Evolutionary conservation across 2,113 vertebrate species (phyloP), one percentile per base, ranked within the genome.

Genomic region (Isichthys henryi): DNA sequence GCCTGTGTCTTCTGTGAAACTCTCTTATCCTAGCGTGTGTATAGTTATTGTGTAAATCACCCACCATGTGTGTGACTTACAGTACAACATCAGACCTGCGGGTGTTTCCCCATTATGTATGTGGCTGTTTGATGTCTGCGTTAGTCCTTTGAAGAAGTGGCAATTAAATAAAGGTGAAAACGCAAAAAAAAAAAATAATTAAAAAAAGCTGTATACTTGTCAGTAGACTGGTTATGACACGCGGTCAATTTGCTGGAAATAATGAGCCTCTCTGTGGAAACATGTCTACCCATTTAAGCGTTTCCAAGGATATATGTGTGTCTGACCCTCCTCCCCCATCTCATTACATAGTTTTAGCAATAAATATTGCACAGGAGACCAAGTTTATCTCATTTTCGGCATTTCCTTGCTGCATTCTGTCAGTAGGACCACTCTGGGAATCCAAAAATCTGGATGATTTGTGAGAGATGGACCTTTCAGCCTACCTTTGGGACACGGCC

Each of bases 401-500:
- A 35, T 39, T 39, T 77, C 31, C 70, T 77, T 77, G 13, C 13
- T 39, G 5, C 2, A 35, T 77, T 21, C 80, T 46, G 43, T 84
- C 48, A 43, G 8, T 48, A 10, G 80, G 35, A 7, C 2, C 0
- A 11, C 43, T 3, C 7, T 43, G 19, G 35, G 39, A 43, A 45
- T 45, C 27, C 15, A 43, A 82, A 82, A 35, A 43, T 31, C 6
- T 45, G 80, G 45, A 84, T 10, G 8, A 23, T 46, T 45, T 46
- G 11, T n/a, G 21, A 48, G 43, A n/a, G 19, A 10, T n/a, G 2
- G 19, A 45, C 17, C 35, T 83, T 83, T 21, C 17, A 46, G 7
- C 17, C 39, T 84, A 99, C 98, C 97, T 99, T 99, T 98, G 66
- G 96, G 97, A 92, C 98, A 99, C 0, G 96, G 95, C 74, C 98